Evolutionary conservation across 2,797 vertebrate genomes (phyloP).

Genomic region (Potorous gilbertii): DNA sequence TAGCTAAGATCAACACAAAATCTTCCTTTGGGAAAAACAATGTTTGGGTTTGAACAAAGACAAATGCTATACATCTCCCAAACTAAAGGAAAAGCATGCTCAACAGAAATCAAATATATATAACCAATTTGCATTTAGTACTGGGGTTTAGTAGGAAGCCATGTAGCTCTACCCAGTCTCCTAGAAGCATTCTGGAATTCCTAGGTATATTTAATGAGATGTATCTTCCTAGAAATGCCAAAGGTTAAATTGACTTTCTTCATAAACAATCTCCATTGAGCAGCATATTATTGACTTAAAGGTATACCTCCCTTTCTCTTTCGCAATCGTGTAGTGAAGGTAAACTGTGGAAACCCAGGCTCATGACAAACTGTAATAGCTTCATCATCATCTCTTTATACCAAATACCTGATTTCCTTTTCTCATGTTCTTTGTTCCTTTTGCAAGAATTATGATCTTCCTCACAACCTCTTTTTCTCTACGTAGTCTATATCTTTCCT

Average conservation of each 20-base stretch:
- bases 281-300: neutral
- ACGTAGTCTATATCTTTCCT: accelerated
- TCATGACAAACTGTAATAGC: neutral
- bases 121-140: neutral
- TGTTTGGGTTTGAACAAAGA: neutral
- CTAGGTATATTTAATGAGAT: accelerated
- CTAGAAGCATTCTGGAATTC: too few relatives aligned
- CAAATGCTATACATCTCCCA: neutral
- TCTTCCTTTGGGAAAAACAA: neutral
- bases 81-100: neutral
- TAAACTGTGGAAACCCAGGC: neutral
- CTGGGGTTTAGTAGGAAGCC: neutral
- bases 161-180: too few relatives aligned
- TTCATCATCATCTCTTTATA: neutral
- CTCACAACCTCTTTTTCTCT: accelerated
- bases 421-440: neutral
- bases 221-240: too few relatives aligned
- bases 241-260: too few relatives aligned
- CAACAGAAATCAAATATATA: neutral
- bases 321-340: neutral
- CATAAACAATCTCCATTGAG: neutral
- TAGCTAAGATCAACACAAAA: neutral
- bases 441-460: accelerated
- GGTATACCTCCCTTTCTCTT: too few relatives aligned
- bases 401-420: neutral